phyloP scores from a whole-genome alignment of 2,113 vertebrate genomes.

The Bothrops jararaca region DNA sequence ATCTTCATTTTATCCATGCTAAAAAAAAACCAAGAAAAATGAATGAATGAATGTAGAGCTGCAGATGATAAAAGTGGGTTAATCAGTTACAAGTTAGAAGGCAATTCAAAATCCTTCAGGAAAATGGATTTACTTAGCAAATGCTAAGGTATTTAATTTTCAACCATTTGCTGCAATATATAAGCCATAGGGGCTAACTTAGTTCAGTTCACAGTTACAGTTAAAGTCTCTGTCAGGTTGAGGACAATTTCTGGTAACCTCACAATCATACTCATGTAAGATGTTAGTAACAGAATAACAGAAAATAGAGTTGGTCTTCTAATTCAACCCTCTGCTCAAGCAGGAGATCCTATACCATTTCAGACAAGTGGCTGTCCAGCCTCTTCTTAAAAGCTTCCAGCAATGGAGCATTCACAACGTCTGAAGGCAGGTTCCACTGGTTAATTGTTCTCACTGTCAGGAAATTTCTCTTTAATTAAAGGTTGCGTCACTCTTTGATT shows the following conservation, averaged over 20 bases:
- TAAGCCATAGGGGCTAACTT: not conserved
- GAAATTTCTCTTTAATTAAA: too few species aligned
- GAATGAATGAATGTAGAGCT: not conserved
- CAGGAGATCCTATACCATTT: not conserved
- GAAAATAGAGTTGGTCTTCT: not conserved
- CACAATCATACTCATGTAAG: not conserved
- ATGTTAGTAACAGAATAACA: not conserved
- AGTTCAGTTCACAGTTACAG: not conserved
- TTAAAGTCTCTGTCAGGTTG: not conserved
- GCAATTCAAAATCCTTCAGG: not conserved
- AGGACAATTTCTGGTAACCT: not conserved
- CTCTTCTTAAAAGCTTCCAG: not conserved
- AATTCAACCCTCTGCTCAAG: not conserved
- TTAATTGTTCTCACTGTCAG: too few species aligned
- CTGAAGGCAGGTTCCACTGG: not conserved
- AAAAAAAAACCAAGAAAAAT: not conserved
- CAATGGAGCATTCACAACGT: not conserved
- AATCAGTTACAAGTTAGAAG: not conserved
- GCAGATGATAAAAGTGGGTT: not conserved
- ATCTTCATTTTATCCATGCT: not conserved
- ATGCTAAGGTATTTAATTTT: not conserved
- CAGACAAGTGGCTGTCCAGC: not conserved
- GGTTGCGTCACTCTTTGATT: too few species aligned
- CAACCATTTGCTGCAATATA: not conserved
- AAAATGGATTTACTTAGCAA: not conserved